Conservation (phyloP, 2,797 vertebrate species). For the Myotis planiceps region DNA sequence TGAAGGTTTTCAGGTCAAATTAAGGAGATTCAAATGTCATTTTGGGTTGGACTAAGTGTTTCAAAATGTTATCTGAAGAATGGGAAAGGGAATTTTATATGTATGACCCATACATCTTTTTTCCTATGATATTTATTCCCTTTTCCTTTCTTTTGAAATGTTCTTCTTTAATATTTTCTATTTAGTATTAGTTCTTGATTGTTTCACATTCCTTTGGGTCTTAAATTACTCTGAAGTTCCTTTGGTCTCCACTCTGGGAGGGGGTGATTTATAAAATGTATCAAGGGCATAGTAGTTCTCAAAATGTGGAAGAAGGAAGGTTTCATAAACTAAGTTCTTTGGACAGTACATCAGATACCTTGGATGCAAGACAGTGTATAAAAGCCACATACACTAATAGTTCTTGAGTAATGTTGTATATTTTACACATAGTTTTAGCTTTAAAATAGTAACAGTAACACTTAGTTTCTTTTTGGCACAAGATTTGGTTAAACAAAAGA, state of each 20-base stretch:
- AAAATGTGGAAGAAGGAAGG: not conserved
- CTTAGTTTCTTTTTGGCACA: not conserved
- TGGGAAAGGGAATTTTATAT: slow-evolving; percentile 12
- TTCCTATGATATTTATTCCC: not conserved
- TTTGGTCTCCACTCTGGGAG: slow-evolving; percentile 49
- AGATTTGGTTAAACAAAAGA: slow-evolving; percentile 52
- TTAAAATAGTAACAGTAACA: slow-evolving; percentile 67
- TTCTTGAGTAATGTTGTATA: slow-evolving; percentile 60
- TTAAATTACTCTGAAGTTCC: slow-evolving; percentile 40
- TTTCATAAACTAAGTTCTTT: slow-evolving; percentile 54
- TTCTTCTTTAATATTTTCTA: not conserved
- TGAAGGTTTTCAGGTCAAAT: not conserved
- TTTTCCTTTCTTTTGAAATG: slow-evolving; percentile 18
- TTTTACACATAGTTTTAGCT: slow-evolving; percentile 63
- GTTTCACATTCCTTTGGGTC: not conserved
- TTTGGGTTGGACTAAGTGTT: not conserved
- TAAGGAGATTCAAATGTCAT: not conserved
- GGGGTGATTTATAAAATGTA: slow-evolving; percentile 55
- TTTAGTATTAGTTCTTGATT: slow-evolving; percentile 3
- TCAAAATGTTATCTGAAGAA: not conserved
- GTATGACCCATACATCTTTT: not conserved
- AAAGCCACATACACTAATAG: slow-evolving; percentile 56
- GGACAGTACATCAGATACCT: slow-evolving; percentile 42
- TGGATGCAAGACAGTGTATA: not conserved
- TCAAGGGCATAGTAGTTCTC: slow-evolving; percentile 3